A percentile compares a stretch with the other conserved stretches of the same genome.
Conservation (phyloP, 2,888 invertebrate species). For the Digitonthophagus gazella region DNA sequence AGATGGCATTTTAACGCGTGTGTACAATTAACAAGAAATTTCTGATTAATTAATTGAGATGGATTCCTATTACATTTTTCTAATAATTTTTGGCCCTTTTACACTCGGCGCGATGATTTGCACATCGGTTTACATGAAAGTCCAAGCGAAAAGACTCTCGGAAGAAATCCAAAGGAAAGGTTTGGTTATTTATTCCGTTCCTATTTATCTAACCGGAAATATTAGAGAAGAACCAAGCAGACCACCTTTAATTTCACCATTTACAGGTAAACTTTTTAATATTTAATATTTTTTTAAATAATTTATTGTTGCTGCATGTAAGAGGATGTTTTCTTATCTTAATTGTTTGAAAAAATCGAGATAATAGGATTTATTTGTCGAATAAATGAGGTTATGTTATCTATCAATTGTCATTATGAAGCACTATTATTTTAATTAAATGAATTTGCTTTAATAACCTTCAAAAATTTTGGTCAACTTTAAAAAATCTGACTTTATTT, state of each 20-base stretch:
- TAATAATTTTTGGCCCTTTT: neutral
- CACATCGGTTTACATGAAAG: neutral
- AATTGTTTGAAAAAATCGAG: too few relatives aligned
- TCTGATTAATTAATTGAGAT: too few relatives aligned
- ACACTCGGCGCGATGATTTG: neutral
- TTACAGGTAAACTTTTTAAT: neutral
- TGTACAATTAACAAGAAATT: too few relatives aligned
- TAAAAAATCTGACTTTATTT: too few relatives aligned
- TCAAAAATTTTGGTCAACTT: too few relatives aligned
- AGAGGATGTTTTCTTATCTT: too few relatives aligned
- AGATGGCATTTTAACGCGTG: neutral
- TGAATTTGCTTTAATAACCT: too few relatives aligned
- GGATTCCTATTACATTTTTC: neutral
- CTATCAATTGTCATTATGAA: too few relatives aligned
- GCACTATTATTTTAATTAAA: too few relatives aligned
- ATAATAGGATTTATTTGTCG: too few relatives aligned
- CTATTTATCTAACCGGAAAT: neutral
- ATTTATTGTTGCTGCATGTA: too few relatives aligned
- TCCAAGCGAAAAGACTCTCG: neutral
- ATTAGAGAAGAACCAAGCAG: neutral
- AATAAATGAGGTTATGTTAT: too few relatives aligned
- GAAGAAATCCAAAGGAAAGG: neutral
- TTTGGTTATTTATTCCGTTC: neutral
- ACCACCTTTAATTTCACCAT: neutral
- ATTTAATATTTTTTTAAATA: neutral